Evolutionary conservation across 2,888 invertebrate species (phyloP).

Genomic region (Zelleria hepariella): DNA sequence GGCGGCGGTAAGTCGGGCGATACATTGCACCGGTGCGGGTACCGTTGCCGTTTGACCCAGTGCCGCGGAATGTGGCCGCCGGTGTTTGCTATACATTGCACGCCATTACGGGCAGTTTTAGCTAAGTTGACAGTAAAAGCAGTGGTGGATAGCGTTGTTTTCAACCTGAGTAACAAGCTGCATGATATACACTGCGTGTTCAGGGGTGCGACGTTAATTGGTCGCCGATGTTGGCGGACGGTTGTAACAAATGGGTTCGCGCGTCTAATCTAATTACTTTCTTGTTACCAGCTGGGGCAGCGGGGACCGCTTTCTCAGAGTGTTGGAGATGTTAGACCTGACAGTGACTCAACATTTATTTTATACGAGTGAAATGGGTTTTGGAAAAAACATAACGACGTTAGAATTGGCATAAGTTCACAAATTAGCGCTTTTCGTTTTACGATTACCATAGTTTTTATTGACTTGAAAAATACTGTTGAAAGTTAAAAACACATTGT

Average conservation of each 20-base stretch:
- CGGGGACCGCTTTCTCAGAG: background rate
- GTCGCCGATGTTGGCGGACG: background rate
- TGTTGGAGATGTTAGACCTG: background rate
- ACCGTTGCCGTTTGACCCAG: slow-evolving; percentile 45
- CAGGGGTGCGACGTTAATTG: background rate
- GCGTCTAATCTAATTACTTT: background rate
- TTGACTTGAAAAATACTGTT: no score
- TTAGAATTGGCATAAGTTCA: no score
- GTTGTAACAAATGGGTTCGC: background rate
- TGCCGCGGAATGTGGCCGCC: slow-evolving; percentile 4
- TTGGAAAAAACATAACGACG: no score
- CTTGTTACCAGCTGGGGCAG: background rate
- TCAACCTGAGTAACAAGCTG: background rate
- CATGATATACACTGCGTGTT: background rate
- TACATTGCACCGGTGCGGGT: slow-evolving; percentile 32
- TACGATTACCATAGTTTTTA: no score
- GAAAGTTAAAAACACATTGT: no score
- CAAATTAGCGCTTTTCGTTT: no score
- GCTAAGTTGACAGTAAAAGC: background rate
- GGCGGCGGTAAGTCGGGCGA: background rate
- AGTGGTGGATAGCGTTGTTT: background rate
- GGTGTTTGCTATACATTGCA: background rate
- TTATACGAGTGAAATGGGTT: no score
- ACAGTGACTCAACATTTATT: background rate
- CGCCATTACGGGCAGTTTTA: background rate